Base-by-base conservation (phyloP, 2,888 invertebrate species). In the Caenorhabditis sulstoni region DNA sequence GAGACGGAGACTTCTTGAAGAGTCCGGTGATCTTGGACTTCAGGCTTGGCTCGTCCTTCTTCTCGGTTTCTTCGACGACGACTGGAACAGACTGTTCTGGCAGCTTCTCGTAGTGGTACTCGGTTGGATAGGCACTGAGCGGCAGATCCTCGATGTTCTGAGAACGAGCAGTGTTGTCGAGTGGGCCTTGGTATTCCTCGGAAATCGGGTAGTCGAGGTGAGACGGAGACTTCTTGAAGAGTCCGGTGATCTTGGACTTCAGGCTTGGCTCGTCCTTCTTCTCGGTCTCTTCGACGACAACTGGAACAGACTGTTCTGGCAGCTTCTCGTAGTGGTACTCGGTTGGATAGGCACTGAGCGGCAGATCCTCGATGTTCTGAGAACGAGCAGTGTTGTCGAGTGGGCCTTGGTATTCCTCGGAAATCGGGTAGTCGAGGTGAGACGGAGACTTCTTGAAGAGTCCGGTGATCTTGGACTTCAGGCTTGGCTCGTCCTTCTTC, bases 1-100 rank as follows among this genome's bases (percentile, higher is more conserved):
- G 74, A 16, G 82, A 82, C 11, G 79, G 61, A 14, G 75, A 53
- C 37, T 58, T 62, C 59, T 84, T 84, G 83, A 65, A 49, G 8
- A 65, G 50, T 41, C 65, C 52, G 1, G 47, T 39, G 49, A 65
- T 74, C 66, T 74, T 66, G 47, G 35, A 41, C 37, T 29, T 44
- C 22, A 53, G 18, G 20, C 23, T 52, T 50, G 22, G 50, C 12
- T 50, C 50, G 23, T 50, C 50, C 50, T 50, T 50, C 50, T 50
- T 50, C 50, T 50, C 50, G 50, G 50, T 50, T 12, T 50, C 50
- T 23, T 50, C 50, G 11, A 50, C 50, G 11, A 50, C 50, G 14
- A 50, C 50, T 50, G 50, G 50, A 22, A 50, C 20, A 14, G 20
- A 18, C 4, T 20, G 50, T 12, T 50, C 50, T 14, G 50, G 50